Conservation (phyloP, 2,888 invertebrate genomes). For the Drosophila pegasa region DNA sequence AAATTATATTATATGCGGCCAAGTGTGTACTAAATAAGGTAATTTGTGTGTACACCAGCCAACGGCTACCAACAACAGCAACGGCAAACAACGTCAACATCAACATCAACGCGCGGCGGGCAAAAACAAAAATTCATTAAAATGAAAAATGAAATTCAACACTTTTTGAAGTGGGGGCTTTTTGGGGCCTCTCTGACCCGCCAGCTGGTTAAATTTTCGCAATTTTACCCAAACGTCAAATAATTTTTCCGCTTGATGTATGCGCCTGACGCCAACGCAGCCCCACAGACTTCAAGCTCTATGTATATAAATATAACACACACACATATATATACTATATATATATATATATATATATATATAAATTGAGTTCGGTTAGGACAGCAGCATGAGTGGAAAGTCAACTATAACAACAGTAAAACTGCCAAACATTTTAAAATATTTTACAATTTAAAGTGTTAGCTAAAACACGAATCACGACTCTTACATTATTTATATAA, state of each 20-base stretch:
- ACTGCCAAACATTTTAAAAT: conserved; percentile 21
- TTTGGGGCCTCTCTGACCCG: conserved; percentile 21
- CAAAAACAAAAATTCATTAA: conserved; percentile 77
- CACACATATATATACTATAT: neutral
- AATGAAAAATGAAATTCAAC: conserved; percentile 81
- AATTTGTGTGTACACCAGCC: conserved; percentile 78
- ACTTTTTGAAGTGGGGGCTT: conserved; percentile 65
- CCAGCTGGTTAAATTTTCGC: conserved; percentile 54
- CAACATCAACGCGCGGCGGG: conserved; percentile 34
- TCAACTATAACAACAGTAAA: conserved; percentile 6
- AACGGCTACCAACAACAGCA: conserved; percentile 42
- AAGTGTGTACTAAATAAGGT: conserved; percentile 80
- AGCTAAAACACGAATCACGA: conserved; percentile 5
- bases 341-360: neutral
- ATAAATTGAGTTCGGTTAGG: too few species aligned
- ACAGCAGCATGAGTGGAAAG: neutral
- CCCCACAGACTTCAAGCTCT: conserved; percentile 7
- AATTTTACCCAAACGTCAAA: conserved; percentile 66
- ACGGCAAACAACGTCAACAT: conserved; percentile 37
- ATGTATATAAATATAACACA: conserved; percentile 21
- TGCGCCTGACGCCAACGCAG: conserved; percentile 39
- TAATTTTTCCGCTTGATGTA: conserved; percentile 64
- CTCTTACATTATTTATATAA: too few species aligned
- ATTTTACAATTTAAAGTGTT: conserved; percentile 28
- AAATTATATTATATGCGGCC: conserved; percentile 81